These are phyloP conservation scores for Eristalinus aeneus DNA, from an alignment of 2,888 invertebrate species.

Conservation along the genomic window DNA sequence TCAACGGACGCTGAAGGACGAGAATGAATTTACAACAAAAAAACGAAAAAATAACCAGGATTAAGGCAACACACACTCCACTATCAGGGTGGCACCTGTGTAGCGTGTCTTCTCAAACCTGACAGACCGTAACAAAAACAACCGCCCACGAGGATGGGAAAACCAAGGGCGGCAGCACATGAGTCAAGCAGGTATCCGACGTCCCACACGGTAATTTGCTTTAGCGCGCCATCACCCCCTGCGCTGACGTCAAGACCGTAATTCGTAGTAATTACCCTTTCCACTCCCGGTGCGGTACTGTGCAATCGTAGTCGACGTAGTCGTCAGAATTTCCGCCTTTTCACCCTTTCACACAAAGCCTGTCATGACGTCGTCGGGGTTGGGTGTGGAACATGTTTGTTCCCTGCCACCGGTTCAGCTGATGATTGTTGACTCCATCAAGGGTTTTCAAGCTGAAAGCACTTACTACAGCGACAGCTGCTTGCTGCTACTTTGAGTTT, in stretches of 20 bases:
- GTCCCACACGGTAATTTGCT: slow-evolving; percentile 30
- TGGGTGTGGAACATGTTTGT: not conserved
- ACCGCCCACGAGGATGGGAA: not conserved
- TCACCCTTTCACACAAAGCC: not conserved
- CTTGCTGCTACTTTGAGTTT: not conserved
- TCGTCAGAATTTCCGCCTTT: not conserved
- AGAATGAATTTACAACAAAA: slow-evolving; percentile 27
- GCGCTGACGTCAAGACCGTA: slow-evolving; percentile 54
- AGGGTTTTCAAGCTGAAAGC: not conserved
- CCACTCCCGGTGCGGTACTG: not conserved
- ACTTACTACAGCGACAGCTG: not conserved
- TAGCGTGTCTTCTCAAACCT: not conserved
- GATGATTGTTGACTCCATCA: not conserved
- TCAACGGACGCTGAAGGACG: slow-evolving; percentile 38
- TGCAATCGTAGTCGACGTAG: not conserved
- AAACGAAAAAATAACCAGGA: not conserved
- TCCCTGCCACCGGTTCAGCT: not conserved
- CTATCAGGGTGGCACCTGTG: slow-evolving; percentile 29
- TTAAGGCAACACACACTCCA: not conserved
- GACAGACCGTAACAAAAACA: not conserved
- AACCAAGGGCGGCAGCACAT: not conserved
- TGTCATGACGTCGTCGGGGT: not conserved
- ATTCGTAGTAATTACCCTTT: slow-evolving; percentile 57
- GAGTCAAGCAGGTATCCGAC: slow-evolving; percentile 20
- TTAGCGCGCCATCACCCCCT: slow-evolving; percentile 10